These are phyloP conservation scores for Fabriciana adippe DNA, from an alignment of 2,888 invertebrate species.

Conservation along the genomic window DNA sequence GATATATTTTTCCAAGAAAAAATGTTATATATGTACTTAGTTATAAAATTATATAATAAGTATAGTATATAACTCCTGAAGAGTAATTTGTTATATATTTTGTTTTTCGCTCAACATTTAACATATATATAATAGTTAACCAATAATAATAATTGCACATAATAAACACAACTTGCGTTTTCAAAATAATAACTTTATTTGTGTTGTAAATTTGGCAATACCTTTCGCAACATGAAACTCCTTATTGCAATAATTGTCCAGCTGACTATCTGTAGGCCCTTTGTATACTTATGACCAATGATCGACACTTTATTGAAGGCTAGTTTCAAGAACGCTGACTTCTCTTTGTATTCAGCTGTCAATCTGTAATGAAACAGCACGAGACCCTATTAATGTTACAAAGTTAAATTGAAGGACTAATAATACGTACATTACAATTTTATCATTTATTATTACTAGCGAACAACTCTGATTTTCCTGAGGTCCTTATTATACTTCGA, in stretches of 20 bases:
- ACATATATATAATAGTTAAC: no score
- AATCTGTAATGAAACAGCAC: slow-evolving; percentile 14
- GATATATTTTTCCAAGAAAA: no score
- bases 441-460: neutral
- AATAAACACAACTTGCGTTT: no score
- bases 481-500: no score
- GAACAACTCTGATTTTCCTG: no score
- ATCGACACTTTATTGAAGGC: slow-evolving; percentile 19
- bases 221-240: slow-evolving; percentile 1
- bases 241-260: neutral
- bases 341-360: slow-evolving; percentile 21
- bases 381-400: slow-evolving; percentile 14
- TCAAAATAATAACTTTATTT: no score
- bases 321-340: slow-evolving; percentile 22
- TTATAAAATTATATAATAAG: no score
- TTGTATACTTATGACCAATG: slow-evolving; percentile 4
- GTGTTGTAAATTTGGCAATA: neutral
- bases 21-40: no score
- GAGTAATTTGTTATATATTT: no score
- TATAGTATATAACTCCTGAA: no score
- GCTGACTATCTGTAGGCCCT: slow-evolving; percentile 1
- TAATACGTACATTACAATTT: slow-evolving; percentile 15
- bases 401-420: slow-evolving; percentile 13
- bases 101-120: no score
- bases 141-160: no score